Evolutionary conservation across 2,113 vertebrate species (phyloP).

Genomic region (Larimichthys polyactis): DNA sequence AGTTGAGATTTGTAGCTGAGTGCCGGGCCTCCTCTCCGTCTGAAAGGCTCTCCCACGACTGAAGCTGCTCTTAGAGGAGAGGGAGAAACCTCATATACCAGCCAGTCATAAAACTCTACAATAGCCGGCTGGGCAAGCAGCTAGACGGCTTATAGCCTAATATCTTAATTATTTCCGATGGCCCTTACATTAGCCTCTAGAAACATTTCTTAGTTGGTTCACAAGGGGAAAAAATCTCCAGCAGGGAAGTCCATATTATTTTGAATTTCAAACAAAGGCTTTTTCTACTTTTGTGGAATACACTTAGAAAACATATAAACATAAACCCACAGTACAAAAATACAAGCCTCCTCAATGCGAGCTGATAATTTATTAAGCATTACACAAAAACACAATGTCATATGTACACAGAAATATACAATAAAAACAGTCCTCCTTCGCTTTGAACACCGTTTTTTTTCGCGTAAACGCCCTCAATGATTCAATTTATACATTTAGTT

Average conservation of each 20-base stretch:
- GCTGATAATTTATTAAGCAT: slow-evolving; percentile 85
- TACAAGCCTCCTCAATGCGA: slow-evolving; percentile 59
- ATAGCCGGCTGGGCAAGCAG: slow-evolving; percentile 96
- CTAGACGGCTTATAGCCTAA: slow-evolving; percentile 90
- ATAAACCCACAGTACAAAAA: slow-evolving; percentile 37
- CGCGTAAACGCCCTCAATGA: slow-evolving; percentile 51
- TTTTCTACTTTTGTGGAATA: neutral
- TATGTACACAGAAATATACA: slow-evolving; percentile 81
- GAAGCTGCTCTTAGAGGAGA: slow-evolving; percentile 93
- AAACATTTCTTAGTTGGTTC: slow-evolving; percentile 32
- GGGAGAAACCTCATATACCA: slow-evolving; percentile 96
- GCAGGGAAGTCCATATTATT: neutral
- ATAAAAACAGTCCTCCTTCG: slow-evolving; percentile 65
- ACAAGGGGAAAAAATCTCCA: slow-evolving; percentile 10
- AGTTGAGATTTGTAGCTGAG: slow-evolving; percentile 58
- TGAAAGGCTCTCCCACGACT: slow-evolving; percentile 90
- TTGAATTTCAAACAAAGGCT: slow-evolving; percentile 2
- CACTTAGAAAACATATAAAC: neutral
- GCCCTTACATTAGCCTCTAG: slow-evolving; percentile 79
- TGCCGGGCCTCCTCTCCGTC: slow-evolving; percentile 87
- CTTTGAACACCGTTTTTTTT: slow-evolving; percentile 35
- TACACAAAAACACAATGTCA: slow-evolving; percentile 79
- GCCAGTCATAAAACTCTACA: slow-evolving; percentile 99
- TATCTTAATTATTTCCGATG: slow-evolving; percentile 94
- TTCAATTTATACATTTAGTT: slow-evolving; percentile 59